Conservation (phyloP, 2,797 vertebrate genomes). For the Coregonus sp. region DNA sequence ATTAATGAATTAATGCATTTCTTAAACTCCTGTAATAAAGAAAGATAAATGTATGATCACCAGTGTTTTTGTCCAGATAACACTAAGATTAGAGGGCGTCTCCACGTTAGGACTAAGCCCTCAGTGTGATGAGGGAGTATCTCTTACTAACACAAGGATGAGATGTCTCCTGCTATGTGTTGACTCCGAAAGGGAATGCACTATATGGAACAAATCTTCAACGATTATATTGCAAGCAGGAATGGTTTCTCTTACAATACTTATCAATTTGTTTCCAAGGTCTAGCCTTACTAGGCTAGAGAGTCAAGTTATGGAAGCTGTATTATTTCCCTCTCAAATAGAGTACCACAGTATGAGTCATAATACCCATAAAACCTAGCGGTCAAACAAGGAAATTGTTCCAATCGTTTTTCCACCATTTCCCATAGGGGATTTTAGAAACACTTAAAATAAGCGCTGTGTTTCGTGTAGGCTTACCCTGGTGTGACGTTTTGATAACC, state of each 20-base stretch:
- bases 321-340: not conserved
- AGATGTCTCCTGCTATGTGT: not conserved
- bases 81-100: not conserved
- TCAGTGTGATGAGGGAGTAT: slow-evolving; percentile 1
- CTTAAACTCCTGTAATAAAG: not conserved
- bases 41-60: not conserved
- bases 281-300: not conserved
- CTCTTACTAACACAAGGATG: not conserved
- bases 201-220: not conserved
- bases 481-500: no score
- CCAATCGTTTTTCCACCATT: no score
- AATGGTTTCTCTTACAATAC: not conserved
- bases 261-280: not conserved
- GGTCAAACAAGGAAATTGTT: no score
- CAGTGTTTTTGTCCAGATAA: not conserved
- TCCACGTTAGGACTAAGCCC: not conserved
- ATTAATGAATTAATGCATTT: not conserved
- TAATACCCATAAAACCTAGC: not conserved
- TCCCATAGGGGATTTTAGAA: no score
- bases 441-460: no score
- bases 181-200: not conserved
- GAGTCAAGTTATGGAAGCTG: not conserved
- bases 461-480: no score
- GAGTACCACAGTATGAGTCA: not conserved
- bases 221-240: not conserved